Conservation (phyloP, 2,797 vertebrate species). For the Phoxinus dragarum region DNA sequence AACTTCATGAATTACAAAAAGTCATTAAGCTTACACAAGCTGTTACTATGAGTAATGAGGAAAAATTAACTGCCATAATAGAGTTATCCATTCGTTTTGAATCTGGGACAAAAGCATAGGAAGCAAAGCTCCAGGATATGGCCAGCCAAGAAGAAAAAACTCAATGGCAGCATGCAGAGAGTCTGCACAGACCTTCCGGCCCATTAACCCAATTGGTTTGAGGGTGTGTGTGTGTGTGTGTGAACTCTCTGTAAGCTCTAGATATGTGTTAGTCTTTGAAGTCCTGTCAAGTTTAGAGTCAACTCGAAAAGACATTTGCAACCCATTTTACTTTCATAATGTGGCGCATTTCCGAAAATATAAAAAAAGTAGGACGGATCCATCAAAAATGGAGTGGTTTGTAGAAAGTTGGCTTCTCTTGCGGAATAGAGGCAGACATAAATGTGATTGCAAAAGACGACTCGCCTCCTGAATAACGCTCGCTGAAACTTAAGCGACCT, state of each 20-base stretch:
- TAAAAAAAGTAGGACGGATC: neutral
- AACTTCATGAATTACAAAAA: slow-evolving; percentile 2
- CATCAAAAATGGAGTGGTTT: neutral
- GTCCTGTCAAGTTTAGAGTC: slow-evolving; percentile 32
- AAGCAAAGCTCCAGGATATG: slow-evolving; percentile 47
- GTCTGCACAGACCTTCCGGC: slow-evolving; percentile 50
- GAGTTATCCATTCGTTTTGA: slow-evolving; percentile 41
- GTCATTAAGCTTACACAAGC: slow-evolving; percentile 13
- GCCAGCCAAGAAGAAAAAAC: slow-evolving; percentile 37
- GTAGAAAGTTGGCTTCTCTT: neutral
- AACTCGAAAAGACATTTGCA: slow-evolving; percentile 5
- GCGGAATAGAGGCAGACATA: neutral
- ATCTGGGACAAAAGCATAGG: slow-evolving; percentile 45
- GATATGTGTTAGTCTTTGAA: slow-evolving; percentile 46
- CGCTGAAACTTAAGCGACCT: slow-evolving; percentile 3
- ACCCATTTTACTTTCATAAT: neutral
- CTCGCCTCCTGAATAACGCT: neutral
- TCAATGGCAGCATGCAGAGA: slow-evolving; percentile 47
- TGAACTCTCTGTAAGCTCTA: slow-evolving; percentile 23
- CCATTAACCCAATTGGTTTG: slow-evolving; percentile 51
- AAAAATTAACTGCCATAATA: slow-evolving; percentile 38
- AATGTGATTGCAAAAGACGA: neutral
- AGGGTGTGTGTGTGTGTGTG: neutral
- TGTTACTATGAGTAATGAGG: slow-evolving; percentile 38
- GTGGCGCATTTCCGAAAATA: neutral